phyloP scores from a whole-genome alignment of 2,888 invertebrate species.

The Xestia xanthographa region DNA sequence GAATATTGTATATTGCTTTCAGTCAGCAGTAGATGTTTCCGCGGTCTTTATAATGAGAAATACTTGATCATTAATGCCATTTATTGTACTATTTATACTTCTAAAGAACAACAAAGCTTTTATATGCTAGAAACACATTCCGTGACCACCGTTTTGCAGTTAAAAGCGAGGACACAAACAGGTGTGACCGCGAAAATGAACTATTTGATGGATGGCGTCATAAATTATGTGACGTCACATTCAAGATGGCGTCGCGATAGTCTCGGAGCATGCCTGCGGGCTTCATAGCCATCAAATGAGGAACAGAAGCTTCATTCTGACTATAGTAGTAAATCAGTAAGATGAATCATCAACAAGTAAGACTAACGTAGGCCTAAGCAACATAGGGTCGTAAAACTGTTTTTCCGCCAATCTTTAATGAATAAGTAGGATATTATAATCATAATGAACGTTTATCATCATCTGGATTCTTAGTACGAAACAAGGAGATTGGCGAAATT shows the following conservation, averaged over 20 bases:
- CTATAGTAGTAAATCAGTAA: background rate
- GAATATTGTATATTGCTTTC: background rate
- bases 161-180: conserved; percentile 37
- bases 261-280: conserved; percentile 26
- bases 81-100: background rate
- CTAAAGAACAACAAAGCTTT: background rate
- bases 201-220: conserved; percentile 65
- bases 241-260: conserved; percentile 69
- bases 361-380: no score
- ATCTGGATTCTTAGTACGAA: background rate
- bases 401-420: background rate
- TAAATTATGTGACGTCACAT: conserved; percentile 68
- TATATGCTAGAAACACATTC: conserved; percentile 18
- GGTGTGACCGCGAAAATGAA: conserved; percentile 55
- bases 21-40: background rate
- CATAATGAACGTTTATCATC: background rate
- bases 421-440: background rate
- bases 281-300: background rate
- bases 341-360: no score
- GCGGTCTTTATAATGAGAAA: background rate
- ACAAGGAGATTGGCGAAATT: background rate
- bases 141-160: conserved; percentile 26
- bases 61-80: background rate
- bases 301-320: conserved; percentile 39
- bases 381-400: background rate